Percentiles rank a stretch among this genome's conserved stretches.
Conservation (phyloP, 1,140 invertebrate species). For the Linepithema humile region DNA sequence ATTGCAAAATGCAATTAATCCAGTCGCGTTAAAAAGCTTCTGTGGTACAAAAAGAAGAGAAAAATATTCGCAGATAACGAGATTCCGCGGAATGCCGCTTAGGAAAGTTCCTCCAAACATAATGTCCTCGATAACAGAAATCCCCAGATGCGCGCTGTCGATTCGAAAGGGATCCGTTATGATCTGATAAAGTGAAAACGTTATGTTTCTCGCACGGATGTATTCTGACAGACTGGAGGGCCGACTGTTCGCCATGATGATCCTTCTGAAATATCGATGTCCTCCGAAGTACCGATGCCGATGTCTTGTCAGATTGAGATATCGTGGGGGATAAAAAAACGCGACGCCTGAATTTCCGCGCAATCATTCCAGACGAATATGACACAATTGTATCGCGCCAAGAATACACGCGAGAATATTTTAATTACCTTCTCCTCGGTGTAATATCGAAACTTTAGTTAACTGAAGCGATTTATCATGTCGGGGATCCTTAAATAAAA, state of each 20-base stretch:
- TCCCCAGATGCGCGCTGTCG: background rate
- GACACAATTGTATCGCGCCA: background rate
- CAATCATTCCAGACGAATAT: background rate
- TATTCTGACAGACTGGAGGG: background rate
- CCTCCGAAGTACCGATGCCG: too few species aligned
- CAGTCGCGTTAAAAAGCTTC: background rate
- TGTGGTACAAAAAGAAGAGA: background rate
- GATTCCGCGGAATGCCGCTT: background rate
- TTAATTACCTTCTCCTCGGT: background rate
- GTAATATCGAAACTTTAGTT: background rate
- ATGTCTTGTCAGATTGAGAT: background rate
- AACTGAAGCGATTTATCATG: background rate
- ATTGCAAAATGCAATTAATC: background rate
- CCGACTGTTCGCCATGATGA: background rate
- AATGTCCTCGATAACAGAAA: background rate
- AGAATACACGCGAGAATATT: background rate
- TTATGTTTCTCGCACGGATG: background rate
- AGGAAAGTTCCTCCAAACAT: conserved; percentile 22
- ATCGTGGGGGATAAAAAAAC: background rate
- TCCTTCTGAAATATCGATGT: too few species aligned
- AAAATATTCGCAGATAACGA: background rate
- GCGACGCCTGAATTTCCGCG: background rate
- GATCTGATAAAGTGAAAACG: background rate
- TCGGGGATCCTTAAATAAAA: background rate
- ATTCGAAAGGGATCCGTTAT: background rate